Evolutionary conservation across 2,888 invertebrate genomes (phyloP).

Genomic region (Allacma fusca): DNA sequence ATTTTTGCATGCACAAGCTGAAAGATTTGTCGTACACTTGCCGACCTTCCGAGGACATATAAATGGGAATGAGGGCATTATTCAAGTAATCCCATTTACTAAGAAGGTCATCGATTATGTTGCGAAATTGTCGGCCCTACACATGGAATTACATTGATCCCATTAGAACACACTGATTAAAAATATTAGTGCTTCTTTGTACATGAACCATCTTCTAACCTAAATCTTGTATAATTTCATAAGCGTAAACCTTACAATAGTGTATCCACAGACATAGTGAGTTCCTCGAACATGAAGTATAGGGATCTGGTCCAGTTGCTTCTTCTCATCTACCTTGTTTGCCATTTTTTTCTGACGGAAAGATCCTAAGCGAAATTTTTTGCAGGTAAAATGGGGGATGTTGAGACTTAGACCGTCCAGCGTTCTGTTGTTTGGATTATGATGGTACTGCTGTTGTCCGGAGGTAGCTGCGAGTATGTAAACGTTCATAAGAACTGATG

Average conservation of each 20-base stretch:
- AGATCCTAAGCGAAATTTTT: conserved; percentile 31
- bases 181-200: no score
- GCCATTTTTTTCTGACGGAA: conserved; percentile 35
- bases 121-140: conserved; percentile 81
- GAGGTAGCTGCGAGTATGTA: conserved; percentile 28
- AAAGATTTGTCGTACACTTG: conserved; percentile 79
- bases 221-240: no score
- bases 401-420: conserved; percentile 13
- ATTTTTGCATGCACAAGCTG: conserved; percentile 73
- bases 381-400: conserved; percentile 23
- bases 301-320: conserved; percentile 75
- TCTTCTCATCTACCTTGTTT: conserved; percentile 62
- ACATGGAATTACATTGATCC: not conserved
- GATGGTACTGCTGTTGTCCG: conserved; percentile 17
- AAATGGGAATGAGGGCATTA: conserved; percentile 75
- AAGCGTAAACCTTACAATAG: conserved; percentile 86
- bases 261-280: conserved; percentile 86
- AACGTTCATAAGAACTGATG: conserved; percentile 21
- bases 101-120: conserved; percentile 77
- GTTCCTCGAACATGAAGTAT: conserved; percentile 80
- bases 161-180: no score
- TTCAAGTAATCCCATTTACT: conserved; percentile 71
- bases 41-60: conserved; percentile 75
- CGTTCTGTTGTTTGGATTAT: conserved; percentile 7
- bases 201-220: no score